Base-by-base conservation (phyloP, 2,797 vertebrate species). In the Intellagama lesueurii region DNA sequence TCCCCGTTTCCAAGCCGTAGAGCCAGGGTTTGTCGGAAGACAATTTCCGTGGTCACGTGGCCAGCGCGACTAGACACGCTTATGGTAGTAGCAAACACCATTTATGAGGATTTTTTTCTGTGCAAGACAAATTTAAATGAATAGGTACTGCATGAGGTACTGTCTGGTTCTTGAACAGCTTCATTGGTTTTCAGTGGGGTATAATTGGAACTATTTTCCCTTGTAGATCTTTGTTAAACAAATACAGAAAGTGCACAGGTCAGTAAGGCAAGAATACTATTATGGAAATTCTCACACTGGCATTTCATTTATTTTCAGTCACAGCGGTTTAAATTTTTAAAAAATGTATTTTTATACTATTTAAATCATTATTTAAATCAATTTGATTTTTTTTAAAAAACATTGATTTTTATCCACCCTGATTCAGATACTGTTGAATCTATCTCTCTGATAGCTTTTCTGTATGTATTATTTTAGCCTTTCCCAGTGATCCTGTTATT, bases 401-500 rank as follows among this genome's bases (percentile, higher is more conserved):
- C 52, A 56, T 2, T 56, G 12, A 56, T 56, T 56, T 56, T 56
- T 56, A 56, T 56, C 85, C 52, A n/a, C 68, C 88, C 16, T 91
- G 91, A 52, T 92, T 14, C 79, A 79, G n/a, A 0, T 16, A 22
- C 89, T 91, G 28, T 85, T n/a, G n/a, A 89, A 11, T 26, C 90
- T 47, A 64, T 64, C 14, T 84, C n/a, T 93, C 52, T 89, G 7
- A 32, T 88, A 83, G 32, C 47, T 73, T 93, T 80, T 69, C 1
- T 35, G 0, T 89, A 92, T 94, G 81, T 77, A 3, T 47, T 85
- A 3, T 93, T 96, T 92, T 95, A 99, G 99, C 98, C 26, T 98
- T 99, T 80, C 97, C 97, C 0, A 97, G 95, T 24, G 96, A 97
- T 90, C 98, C 98, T 0, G 16, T 97, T 49, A 94, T 99, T 81